phyloP scores from a whole-genome alignment of 1,140 invertebrate species.

The Plodia interpunctella region DNA sequence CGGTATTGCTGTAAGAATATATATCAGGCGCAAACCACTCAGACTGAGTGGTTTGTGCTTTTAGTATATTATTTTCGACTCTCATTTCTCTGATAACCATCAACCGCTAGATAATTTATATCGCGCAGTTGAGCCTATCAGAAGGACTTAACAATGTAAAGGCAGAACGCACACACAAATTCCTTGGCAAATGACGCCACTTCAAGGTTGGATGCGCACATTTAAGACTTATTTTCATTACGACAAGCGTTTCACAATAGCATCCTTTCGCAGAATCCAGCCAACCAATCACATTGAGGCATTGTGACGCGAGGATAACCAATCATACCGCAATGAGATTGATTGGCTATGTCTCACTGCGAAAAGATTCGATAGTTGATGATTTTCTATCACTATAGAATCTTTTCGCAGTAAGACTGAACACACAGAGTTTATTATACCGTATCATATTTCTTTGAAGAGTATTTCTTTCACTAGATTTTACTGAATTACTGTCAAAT shows the following conservation, averaged over 20 bases:
- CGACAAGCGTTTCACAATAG: neutral
- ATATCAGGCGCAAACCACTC: no score
- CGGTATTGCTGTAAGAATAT: no score
- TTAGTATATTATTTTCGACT: no score
- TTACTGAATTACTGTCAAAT: neutral
- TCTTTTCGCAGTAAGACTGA: no score
- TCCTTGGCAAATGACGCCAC: conserved; percentile 4
- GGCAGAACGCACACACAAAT: neutral
- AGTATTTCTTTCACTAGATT: neutral
- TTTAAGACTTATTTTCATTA: neutral
- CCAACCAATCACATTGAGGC: no score
- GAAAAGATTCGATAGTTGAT: no score
- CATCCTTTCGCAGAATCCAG: no score
- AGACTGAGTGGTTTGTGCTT: no score
- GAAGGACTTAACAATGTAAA: neutral
- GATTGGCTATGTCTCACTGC: no score
- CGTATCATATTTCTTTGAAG: neutral
- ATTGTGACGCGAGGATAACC: no score
- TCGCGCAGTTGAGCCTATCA: neutral
- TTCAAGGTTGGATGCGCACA: neutral
- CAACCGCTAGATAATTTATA: neutral
- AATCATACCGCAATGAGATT: no score
- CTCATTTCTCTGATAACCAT: neutral
- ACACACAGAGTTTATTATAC: neutral
- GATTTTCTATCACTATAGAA: no score